A percentile compares a stretch with the other conserved stretches of the same genome.
phyloP scores from a whole-genome alignment of 2,888 invertebrate genomes.

The Drosophila longiperda region DNA sequence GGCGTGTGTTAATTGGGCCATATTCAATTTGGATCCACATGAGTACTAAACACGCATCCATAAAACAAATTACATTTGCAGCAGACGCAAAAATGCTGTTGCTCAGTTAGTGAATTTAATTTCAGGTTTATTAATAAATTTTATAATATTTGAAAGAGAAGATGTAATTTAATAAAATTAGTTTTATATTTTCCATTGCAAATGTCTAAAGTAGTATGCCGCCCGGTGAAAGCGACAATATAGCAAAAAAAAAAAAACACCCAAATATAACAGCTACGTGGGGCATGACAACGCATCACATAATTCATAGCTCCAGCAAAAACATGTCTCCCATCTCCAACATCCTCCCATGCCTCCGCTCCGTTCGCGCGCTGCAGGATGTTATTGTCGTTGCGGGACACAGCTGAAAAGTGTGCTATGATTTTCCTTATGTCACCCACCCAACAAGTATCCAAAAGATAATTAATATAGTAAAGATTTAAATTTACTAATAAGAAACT shows the following conservation, averaged over 20 bases:
- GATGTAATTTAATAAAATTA: not conserved
- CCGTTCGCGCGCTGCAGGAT: not conserved
- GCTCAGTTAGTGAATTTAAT: not conserved
- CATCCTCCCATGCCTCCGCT: not conserved
- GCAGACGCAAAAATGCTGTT: not conserved
- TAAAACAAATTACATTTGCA: too few species aligned
- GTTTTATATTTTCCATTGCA: not conserved
- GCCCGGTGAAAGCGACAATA: too few species aligned
- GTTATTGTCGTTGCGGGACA: not conserved
- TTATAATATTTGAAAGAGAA: not conserved
- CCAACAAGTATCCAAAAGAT: not conserved
- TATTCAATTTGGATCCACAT: conserved; percentile 37
- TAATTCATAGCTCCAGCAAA: not conserved
- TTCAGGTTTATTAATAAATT: not conserved
- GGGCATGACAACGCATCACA: not conserved
- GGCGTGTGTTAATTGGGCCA: conserved; percentile 22
- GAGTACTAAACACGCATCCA: too few species aligned
- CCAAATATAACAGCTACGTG: too few species aligned
- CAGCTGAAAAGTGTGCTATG: not conserved
- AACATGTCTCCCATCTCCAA: not conserved
- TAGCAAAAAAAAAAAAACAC: too few species aligned
- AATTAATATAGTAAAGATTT: not conserved
- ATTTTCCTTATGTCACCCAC: not conserved
- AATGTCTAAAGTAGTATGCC: too few species aligned
- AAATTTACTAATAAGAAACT: not conserved